Conservation (phyloP, 2,113 vertebrate genomes). For the Cynopterus brachyotis region DNA sequence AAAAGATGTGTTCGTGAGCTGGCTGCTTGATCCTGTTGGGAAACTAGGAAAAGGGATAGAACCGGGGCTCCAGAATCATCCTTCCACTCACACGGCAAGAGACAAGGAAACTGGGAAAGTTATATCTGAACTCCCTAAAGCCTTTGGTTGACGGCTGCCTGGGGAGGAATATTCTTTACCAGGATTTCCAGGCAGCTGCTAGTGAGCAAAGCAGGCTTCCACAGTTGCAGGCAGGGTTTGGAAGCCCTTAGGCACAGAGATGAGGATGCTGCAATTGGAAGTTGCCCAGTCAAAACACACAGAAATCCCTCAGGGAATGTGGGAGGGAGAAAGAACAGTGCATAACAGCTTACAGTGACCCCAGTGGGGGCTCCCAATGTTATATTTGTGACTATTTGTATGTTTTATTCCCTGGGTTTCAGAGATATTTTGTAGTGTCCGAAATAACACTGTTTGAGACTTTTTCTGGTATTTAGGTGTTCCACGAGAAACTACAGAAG, state of each 20-base stretch:
- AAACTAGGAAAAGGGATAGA: not conserved
- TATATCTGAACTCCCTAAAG: not conserved
- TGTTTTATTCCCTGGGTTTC: not conserved
- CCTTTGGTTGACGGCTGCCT: not conserved
- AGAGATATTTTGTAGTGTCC: not conserved
- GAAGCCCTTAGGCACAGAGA: not conserved
- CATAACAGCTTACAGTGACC: not conserved
- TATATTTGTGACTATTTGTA: not conserved
- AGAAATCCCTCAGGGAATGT: not conserved
- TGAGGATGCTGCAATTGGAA: not conserved
- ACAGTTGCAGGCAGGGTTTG: not conserved
- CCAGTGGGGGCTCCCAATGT: not conserved
- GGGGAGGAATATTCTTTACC: not conserved
- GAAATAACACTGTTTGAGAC: not conserved
- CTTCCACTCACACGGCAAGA: not conserved
- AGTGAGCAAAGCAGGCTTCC: not conserved
- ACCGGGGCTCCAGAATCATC: not conserved
- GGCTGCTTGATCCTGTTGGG: not conserved
- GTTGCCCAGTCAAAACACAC: not conserved
- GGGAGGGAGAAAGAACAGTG: not conserved
- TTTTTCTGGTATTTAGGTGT: conserved; percentile 85
- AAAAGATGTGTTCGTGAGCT: not conserved
- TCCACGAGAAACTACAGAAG: conserved; percentile 91
- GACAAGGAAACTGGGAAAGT: not conserved
- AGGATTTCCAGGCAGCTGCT: not conserved